Percentiles rank a stretch among this genome's conserved stretches.
Conservation (phyloP, 2,888 invertebrate species). For the Branchinecta sandiegonensis region DNA sequence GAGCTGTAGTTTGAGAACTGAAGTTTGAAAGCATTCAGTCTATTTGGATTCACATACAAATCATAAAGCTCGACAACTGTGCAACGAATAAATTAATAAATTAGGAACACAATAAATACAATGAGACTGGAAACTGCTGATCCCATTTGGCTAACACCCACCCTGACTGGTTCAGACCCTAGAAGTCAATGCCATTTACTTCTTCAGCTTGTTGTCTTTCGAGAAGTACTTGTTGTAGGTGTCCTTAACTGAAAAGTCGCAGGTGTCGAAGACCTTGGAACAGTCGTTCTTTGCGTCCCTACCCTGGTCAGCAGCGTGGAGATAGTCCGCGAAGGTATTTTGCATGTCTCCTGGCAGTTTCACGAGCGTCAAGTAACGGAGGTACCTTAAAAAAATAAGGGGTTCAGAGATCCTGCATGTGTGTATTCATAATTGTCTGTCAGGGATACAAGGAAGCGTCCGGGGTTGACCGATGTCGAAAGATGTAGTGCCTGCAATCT, state of each 20-base stretch:
- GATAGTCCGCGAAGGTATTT: conserved; percentile 26
- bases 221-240: conserved; percentile 23
- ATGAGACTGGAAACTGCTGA: conserved; percentile 10
- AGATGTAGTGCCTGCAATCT: too few species aligned
- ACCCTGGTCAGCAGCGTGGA: conserved; percentile 25
- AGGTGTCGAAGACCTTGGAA: conserved; percentile 25
- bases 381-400: conserved; percentile 20
- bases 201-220: conserved; percentile 16
- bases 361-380: conserved; percentile 25
- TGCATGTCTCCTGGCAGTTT: conserved; percentile 25
- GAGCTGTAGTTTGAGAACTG: too few species aligned
- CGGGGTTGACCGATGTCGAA: too few species aligned
- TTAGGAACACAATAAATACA: conserved; percentile 9
- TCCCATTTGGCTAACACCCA: not conserved
- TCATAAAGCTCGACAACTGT: too few species aligned
- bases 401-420: too few species aligned
- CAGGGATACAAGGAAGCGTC: too few species aligned
- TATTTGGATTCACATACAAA: too few species aligned
- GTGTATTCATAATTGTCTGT: too few species aligned
- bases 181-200: not conserved
- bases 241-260: conserved; percentile 27
- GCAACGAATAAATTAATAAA: too few species aligned
- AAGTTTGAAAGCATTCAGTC: too few species aligned
- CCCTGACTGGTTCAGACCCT: not conserved
- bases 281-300: conserved; percentile 24